Evolutionary conservation across 2,113 vertebrate genomes (phyloP), one percentile per base, ranked within the genome.

Genomic region (Gopherus flavomarginatus): DNA sequence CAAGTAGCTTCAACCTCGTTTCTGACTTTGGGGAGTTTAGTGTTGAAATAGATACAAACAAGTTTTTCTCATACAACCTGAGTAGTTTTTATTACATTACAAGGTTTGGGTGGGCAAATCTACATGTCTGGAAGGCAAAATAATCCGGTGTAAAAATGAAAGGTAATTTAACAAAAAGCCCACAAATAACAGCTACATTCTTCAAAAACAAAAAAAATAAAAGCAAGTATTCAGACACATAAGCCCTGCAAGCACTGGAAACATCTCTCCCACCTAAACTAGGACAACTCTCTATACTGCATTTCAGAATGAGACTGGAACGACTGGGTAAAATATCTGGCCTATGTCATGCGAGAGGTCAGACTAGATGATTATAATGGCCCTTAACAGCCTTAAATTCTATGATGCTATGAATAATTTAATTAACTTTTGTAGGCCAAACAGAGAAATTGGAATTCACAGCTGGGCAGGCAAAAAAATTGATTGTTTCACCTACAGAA

Each of bases 361-460:
- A 96, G 83, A 85, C 49, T 93, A 56, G 27, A 50, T 86, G 38
- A 81, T 85, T 89, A 42, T 16, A 79, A 86, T 0, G 2, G 56
- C 78, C 81, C 35, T 72, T 86, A 72, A 87, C 92, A 79, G 53
- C 93, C 88, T 93, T 90, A 75, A 90, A 31, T 81, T 92, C 38
- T 86, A 50, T 86, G 85, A 90, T 88, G 6, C 13, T 62, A 80
- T 89, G 81, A 96, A 91, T 90, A 94, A 94, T 92, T 91, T 87
- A 96, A 91, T 35, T 92, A 85, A 91, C 35, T 91, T 69, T 96
- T 79, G 29, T 91, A 94, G 72, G 78, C 95, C 78, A 85, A 87
- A 92, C 14, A 59, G 21, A 87, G 10, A 22, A 93, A 52, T 35
- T 80, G n/a, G 24, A 89, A 7, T 90, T 82, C 16, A 88, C 13